These are phyloP conservation scores for Notamacropus eugenii DNA, from an alignment of 2,797 vertebrate genomes.

Conservation along the genomic window DNA sequence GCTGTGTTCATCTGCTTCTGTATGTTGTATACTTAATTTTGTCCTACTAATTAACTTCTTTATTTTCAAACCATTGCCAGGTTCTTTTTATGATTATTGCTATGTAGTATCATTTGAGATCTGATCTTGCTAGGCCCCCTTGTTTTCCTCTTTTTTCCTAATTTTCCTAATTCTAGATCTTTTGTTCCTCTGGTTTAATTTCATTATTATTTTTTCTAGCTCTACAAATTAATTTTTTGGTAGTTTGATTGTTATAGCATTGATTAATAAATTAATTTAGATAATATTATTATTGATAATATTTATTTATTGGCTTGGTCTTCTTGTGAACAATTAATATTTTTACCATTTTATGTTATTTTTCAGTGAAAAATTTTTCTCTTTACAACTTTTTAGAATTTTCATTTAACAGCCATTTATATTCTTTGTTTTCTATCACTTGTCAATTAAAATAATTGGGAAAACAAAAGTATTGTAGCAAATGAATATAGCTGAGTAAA, in stretches of 20 bases:
- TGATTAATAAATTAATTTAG: background rate
- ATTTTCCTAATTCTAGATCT: background rate
- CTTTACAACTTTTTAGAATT: background rate
- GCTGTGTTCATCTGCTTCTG: background rate
- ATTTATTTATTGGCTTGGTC: background rate
- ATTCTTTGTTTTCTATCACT: background rate
- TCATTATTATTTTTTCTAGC: background rate
- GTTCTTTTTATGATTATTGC: background rate
- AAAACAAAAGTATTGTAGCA: background rate
- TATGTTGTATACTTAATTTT: background rate
- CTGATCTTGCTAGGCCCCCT: background rate
- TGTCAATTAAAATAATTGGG: background rate
- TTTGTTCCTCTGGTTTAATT: background rate
- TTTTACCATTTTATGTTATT: background rate
- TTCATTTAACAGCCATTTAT: background rate
- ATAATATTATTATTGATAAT: background rate
- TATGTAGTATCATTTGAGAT: background rate
- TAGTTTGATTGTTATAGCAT: background rate
- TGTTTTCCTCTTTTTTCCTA: background rate
- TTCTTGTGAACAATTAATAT: background rate
- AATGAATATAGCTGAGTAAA: background rate
- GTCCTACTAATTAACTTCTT: background rate
- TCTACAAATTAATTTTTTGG: background rate
- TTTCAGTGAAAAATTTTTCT: background rate
- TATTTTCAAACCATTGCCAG: background rate